Evolutionary conservation across 2,113 vertebrate species (phyloP).

Genomic region (Uropsilus gracilis): DNA sequence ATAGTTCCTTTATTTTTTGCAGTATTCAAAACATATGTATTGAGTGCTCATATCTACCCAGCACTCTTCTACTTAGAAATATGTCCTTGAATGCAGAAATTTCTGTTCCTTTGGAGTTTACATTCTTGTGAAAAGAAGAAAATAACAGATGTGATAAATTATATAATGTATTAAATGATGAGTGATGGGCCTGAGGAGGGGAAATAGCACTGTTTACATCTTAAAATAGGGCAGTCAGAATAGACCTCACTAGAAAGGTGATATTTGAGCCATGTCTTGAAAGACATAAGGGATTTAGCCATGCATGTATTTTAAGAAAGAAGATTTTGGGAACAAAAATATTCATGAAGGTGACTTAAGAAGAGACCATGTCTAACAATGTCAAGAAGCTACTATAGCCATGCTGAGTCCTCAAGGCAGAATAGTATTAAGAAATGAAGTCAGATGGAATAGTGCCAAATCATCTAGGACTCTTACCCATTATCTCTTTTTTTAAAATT

Average conservation of each 20-base stretch:
- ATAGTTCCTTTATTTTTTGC: background rate
- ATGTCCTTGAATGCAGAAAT: constrained; percentile 1
- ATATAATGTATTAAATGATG: background rate
- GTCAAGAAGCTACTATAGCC: background rate
- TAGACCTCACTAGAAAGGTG: background rate
- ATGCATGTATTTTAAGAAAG: background rate
- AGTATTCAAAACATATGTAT: background rate
- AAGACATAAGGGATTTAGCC: background rate
- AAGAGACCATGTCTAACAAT: background rate
- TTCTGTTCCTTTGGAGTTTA: background rate
- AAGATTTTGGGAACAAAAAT: constrained; percentile 37
- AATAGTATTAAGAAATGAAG: background rate
- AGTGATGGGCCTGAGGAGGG: background rate
- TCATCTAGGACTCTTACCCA: background rate
- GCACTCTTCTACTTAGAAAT: background rate
- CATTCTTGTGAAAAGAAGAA: constrained; percentile 9
- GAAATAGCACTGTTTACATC: background rate
- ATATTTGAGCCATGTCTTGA: constrained; percentile 34
- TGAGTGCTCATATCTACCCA: background rate
- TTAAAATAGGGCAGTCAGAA: background rate
- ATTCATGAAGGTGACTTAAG: background rate
- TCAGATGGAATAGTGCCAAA: background rate
- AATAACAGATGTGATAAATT: background rate
- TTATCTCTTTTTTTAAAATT: no score
- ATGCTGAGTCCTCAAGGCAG: background rate